These are phyloP conservation scores for Pterocles burchelli DNA, from an alignment of 2,113 vertebrate species.

Conservation along the genomic window DNA sequence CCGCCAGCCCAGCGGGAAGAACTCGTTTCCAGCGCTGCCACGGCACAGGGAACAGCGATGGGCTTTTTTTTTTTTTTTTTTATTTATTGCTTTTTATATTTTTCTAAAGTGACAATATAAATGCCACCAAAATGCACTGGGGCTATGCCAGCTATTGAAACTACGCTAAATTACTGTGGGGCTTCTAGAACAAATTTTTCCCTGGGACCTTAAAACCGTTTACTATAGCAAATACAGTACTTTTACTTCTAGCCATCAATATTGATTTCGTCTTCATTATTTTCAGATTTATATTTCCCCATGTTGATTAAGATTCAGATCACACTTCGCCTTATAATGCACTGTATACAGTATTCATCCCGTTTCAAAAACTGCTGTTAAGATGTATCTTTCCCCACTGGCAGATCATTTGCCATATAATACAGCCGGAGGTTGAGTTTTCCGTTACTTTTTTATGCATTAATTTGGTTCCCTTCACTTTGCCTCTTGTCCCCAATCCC, in stretches of 20 bases:
- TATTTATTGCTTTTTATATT: background rate
- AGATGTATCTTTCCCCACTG: conserved; percentile 63
- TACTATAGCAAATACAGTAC: conserved; percentile 62
- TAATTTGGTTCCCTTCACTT: conserved; percentile 51
- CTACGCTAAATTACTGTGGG: background rate
- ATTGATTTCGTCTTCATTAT: conserved; percentile 64
- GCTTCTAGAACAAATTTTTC: conserved; percentile 37
- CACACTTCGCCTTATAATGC: conserved; percentile 28
- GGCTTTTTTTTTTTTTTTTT: background rate
- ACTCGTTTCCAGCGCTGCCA: background rate
- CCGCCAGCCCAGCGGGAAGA: accelerated
- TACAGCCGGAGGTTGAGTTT: conserved; percentile 9
- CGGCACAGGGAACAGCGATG: background rate
- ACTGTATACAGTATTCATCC: conserved; percentile 54
- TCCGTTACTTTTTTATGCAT: conserved; percentile 24
- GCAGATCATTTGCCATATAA: conserved; percentile 56
- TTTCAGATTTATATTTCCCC: conserved; percentile 64
- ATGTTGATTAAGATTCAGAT: conserved; percentile 60
- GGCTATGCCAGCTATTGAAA: conserved; percentile 1
- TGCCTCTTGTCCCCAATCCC: conserved; percentile 7
- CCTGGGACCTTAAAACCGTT: conserved; percentile 53
- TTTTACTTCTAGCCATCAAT: conserved; percentile 62
- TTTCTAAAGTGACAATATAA: background rate
- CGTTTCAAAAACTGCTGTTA: conserved; percentile 52
- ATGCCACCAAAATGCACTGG: conserved; percentile 8